Percentiles rank a stretch among this genome's conserved stretches.
Conservation (phyloP, 1,140 invertebrate genomes). For the Polyergus mexicanus region DNA sequence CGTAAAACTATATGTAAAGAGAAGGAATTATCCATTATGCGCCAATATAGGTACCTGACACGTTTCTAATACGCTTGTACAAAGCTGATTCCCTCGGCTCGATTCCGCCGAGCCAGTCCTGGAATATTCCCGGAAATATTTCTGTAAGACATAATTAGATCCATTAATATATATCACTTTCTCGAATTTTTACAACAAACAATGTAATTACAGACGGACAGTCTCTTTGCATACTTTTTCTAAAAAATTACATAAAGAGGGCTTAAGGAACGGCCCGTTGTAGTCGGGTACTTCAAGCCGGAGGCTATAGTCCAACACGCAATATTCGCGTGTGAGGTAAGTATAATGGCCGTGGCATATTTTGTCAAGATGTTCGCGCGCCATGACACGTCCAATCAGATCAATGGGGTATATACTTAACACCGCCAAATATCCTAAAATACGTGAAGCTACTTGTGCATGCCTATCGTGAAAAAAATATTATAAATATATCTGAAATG, state of each 20-base stretch:
- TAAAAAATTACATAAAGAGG: conserved; percentile 80
- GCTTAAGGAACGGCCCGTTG: conserved; percentile 85
- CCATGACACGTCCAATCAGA: conserved; percentile 84
- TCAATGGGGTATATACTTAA: conserved; percentile 86
- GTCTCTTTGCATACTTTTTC: conserved; percentile 81
- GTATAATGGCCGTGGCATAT: conserved; percentile 82
- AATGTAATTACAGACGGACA: background rate
- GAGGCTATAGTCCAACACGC: conserved; percentile 86
- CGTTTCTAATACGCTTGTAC: background rate
- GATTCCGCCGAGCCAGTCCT: background rate
- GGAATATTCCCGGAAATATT: conserved; percentile 6
- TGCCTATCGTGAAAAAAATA: conserved; percentile 71
- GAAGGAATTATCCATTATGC: background rate
- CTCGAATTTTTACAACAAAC: background rate
- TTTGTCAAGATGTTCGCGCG: conserved; percentile 82
- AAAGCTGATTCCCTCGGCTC: background rate
- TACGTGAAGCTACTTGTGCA: conserved; percentile 82
- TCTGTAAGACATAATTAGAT: background rate
- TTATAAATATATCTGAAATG: conserved; percentile 3
- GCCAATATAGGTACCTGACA: conserved; percentile 48
- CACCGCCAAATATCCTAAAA: conserved; percentile 85
- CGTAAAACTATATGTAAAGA: conserved; percentile 13
- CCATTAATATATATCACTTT: background rate
- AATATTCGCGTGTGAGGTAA: conserved; percentile 84
- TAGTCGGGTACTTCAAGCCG: conserved; percentile 88